Percentiles rank a stretch among this genome's conserved stretches.
Evolutionary conservation across 2,113 vertebrate genomes (phyloP).

Genomic region (Ranitomeya variabilis): DNA sequence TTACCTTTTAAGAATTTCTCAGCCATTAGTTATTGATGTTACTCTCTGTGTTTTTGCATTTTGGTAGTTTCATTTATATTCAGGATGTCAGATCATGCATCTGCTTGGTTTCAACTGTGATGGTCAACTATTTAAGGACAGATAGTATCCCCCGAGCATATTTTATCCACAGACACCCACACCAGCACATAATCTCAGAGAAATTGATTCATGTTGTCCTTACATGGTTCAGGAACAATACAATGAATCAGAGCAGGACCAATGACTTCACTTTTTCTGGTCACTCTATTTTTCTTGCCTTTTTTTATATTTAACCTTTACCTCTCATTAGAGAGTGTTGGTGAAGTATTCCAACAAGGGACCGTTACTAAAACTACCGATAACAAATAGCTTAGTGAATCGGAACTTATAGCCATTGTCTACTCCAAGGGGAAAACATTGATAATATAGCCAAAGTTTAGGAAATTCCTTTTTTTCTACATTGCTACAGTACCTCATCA

Average conservation of each 20-base stretch:
- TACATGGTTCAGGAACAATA: slow-evolving; percentile 13
- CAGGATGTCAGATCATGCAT: neutral
- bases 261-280: neutral
- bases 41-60: neutral
- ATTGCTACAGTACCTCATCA: slow-evolving; percentile 2
- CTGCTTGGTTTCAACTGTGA: slow-evolving; percentile 7
- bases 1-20: neutral
- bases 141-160: slow-evolving; percentile 6
- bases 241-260: neutral
- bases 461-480: neutral
- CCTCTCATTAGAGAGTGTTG: slow-evolving; percentile 5
- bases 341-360: slow-evolving; percentile 32
- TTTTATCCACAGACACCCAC: slow-evolving; percentile 30
- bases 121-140: slow-evolving; percentile 10
- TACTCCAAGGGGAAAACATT: slow-evolving; percentile 24
- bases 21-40: neutral
- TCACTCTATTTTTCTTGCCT: slow-evolving; percentile 35
- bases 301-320: neutral
- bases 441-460: slow-evolving; percentile 1
- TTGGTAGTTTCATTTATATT: neutral
- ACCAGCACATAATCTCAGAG: neutral
- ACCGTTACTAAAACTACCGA: slow-evolving; percentile 6
- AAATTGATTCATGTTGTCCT: neutral
- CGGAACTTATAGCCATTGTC: slow-evolving; percentile 3
- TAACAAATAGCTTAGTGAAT: slow-evolving; percentile 16